phyloP scores from a whole-genome alignment of 1,140 invertebrate species.

The Telenomus remus region DNA sequence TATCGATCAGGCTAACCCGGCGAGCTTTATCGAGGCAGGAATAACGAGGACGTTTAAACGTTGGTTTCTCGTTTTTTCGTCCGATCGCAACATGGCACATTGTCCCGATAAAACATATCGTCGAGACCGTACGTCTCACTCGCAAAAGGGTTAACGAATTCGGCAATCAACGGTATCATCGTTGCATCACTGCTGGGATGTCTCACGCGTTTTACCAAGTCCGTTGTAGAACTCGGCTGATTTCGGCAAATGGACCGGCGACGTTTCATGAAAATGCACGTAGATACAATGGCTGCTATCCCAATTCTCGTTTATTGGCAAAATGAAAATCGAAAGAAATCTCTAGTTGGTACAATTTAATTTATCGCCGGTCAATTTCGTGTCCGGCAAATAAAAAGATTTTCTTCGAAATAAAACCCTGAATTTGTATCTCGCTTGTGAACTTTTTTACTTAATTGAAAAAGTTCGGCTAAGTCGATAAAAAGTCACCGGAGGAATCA shows the following conservation, averaged over 20 bases:
- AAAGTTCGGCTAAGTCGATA: no score
- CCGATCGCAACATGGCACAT: conserved; percentile 33
- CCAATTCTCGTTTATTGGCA: conserved; percentile 34
- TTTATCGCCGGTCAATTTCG: conserved; percentile 14
- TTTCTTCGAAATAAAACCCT: conserved; percentile 14
- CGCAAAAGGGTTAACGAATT: conserved; percentile 66
- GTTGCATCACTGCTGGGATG: conserved; percentile 57
- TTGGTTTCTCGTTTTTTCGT: conserved; percentile 36
- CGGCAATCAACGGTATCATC: conserved; percentile 66
- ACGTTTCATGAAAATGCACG: conserved; percentile 46
- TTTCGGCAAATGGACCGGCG: conserved; percentile 51
- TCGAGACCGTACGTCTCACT: conserved; percentile 44
- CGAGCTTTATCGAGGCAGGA: conserved; percentile 30
- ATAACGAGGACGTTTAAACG: conserved; percentile 48
- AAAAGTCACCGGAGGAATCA: no score
- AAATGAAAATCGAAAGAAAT: conserved; percentile 39
- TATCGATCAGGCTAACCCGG: conserved; percentile 42
- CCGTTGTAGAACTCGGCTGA: conserved; percentile 48
- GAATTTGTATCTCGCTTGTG: background rate
- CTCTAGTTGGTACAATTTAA: conserved; percentile 17
- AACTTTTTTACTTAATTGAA: no score
- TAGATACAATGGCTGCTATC: conserved; percentile 35
- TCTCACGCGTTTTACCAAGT: conserved; percentile 42
- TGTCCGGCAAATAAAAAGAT: background rate
- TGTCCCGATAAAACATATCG: conserved; percentile 53